Percentiles rank a stretch among this genome's conserved stretches.
Conservation (phyloP, 2,888 invertebrate species). For the Tiphia femorata region DNA sequence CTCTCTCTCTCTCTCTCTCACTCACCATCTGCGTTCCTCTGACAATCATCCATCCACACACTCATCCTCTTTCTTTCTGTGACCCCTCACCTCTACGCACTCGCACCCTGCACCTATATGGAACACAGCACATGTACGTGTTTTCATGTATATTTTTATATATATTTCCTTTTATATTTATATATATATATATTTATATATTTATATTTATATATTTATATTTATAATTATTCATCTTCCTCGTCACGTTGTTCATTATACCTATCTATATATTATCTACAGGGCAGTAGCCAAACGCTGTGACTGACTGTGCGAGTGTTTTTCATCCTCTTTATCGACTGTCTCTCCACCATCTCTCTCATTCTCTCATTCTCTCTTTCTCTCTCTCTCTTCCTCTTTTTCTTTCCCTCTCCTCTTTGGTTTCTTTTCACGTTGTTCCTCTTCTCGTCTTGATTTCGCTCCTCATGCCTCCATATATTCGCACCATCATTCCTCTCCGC, state of each 20-base stretch:
- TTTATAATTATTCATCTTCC: slow-evolving; percentile 36
- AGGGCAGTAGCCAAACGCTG: slow-evolving; percentile 58
- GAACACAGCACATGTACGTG: slow-evolving; percentile 34
- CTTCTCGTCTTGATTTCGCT: too few species aligned
- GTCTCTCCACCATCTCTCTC: background rate
- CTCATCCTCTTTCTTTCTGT: slow-evolving; percentile 17
- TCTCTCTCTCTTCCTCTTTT: background rate
- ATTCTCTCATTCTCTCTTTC: background rate
- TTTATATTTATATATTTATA: slow-evolving; percentile 34
- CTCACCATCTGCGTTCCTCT: slow-evolving; percentile 5
- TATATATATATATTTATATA: slow-evolving; percentile 36
- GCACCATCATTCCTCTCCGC: too few species aligned
- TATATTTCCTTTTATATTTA: slow-evolving; percentile 40
- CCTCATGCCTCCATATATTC: too few species aligned
- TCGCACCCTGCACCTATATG: slow-evolving; percentile 37
- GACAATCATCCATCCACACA: slow-evolving; percentile 7
- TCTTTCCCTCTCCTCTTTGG: background rate
- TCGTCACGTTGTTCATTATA: slow-evolving; percentile 38
- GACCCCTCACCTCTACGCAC: slow-evolving; percentile 11
- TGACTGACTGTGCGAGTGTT: slow-evolving; percentile 51
- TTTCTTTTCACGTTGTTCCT: slow-evolving; percentile 12
- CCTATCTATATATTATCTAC: slow-evolving; percentile 58
- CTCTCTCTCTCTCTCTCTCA: slow-evolving; percentile 1
- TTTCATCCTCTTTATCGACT: background rate
- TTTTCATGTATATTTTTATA: slow-evolving; percentile 32